These are phyloP conservation scores for Trididemnum miniatum DNA, from an alignment of 23 tunicate species.

Conservation along the genomic window DNA sequence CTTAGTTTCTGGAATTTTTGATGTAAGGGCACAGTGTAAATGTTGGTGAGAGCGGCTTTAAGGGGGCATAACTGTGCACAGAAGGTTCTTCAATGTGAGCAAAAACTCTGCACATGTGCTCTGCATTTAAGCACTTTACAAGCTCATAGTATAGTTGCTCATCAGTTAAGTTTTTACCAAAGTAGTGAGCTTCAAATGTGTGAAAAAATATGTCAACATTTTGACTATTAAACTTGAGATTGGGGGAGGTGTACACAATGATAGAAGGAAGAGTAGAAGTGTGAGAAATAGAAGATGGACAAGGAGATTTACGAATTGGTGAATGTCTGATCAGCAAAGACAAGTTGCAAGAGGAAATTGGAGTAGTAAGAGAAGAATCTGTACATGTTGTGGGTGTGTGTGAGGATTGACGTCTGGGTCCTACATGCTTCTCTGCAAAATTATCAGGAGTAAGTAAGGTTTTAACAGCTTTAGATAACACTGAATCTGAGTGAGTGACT, in stretches of 20 bases:
- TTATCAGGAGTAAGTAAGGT: no score
- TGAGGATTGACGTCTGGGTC: no score
- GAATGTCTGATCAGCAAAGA: no score
- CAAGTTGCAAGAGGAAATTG: no score
- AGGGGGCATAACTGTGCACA: background rate
- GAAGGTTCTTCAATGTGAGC: background rate
- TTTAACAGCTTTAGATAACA: no score
- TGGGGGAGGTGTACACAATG: background rate
- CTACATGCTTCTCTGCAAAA: no score
- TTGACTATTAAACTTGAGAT: background rate
- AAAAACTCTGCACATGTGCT: background rate
- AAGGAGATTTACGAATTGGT: no score
- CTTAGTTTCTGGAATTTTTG: background rate
- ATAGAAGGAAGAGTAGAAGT: background rate
- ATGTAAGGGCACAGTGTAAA: background rate
- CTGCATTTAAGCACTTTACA: background rate
- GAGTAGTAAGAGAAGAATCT: no score
- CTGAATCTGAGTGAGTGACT: no score
- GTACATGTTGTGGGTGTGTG: no score
- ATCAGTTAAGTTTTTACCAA: background rate
- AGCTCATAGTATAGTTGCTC: slow-evolving; percentile 9
- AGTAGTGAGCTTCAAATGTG: slow-evolving; percentile 11
- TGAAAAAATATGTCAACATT: slow-evolving; percentile 17
- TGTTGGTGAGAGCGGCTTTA: background rate
- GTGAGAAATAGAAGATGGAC: no score